phyloP scores from a whole-genome alignment of 1,140 invertebrate species.

The Caenorhabditis tropicalis region DNA sequence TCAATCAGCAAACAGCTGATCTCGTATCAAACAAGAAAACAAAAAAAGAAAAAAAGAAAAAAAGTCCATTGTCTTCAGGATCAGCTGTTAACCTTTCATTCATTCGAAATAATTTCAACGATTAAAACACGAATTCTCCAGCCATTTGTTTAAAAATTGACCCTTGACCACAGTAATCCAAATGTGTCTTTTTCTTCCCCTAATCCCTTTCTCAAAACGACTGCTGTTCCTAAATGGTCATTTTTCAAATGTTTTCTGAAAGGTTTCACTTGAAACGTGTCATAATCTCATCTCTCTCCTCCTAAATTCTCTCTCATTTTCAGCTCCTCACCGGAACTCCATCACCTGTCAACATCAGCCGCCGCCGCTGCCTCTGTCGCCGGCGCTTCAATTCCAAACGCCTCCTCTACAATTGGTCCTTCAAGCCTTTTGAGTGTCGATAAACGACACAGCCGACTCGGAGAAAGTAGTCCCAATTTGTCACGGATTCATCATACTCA shows the following conservation, averaged over 20 bases:
- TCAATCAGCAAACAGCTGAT: too few relatives aligned
- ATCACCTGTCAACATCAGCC: constrained; percentile 30
- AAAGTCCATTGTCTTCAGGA: too few relatives aligned
- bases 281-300: too few relatives aligned
- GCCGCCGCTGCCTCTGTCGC: neutral
- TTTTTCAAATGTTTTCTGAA: neutral
- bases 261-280: too few relatives aligned
- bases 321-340: constrained; percentile 36
- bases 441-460: constrained; percentile 22
- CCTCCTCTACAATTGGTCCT: neutral
- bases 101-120: too few relatives aligned
- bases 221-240: neutral
- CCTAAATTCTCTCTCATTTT: neutral
- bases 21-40: too few relatives aligned
- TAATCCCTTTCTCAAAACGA: neutral
- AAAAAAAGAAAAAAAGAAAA: too few relatives aligned
- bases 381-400: neutral
- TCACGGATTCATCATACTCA: constrained; percentile 44
- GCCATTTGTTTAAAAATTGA: neutral
- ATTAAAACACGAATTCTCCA: neutral
- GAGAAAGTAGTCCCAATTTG: constrained; percentile 48
- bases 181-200: neutral
- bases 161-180: neutral
- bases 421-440: neutral
- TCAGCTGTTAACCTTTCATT: too few relatives aligned